phyloP scores from a whole-genome alignment of 2,113 vertebrate genomes.

The Deroptyus accipitrinus region DNA sequence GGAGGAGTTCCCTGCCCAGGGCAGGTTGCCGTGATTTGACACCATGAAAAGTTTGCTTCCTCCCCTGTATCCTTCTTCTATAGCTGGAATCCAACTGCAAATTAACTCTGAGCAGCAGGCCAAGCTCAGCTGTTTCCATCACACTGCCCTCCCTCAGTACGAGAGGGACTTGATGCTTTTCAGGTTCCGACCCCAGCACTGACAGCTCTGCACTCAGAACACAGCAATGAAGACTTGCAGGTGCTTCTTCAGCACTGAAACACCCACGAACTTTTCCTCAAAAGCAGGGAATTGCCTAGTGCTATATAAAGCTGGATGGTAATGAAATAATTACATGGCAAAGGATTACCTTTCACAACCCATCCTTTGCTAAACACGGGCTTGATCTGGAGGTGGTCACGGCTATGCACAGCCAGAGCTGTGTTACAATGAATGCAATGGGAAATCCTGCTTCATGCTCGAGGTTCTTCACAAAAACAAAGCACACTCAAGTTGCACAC shows the following conservation, averaged over 20 bases:
- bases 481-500: neutral
- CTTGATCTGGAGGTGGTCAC: neutral
- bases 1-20: neutral
- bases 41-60: neutral
- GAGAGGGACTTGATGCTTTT: neutral
- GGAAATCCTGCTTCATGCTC: neutral
- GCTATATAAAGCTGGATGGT: neutral
- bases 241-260: neutral
- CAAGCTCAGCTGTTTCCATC: neutral
- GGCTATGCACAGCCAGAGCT: fast-evolving
- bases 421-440: neutral
- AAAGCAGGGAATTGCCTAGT: neutral
- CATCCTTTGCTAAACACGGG: neutral
- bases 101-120: neutral
- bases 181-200: neutral
- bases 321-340: neutral
- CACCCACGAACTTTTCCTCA: neutral
- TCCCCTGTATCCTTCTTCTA: neutral
- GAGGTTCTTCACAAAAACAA: fast-evolving
- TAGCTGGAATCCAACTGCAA: neutral
- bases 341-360: neutral
- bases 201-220: neutral
- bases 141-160: neutral
- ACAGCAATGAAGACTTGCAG: neutral
- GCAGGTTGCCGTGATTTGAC: neutral